Percentiles rank a stretch among this genome's conserved stretches.
These are phyloP conservation scores for Troides aeacus DNA, from an alignment of 2,888 invertebrate genomes.

Conservation along the genomic window DNA sequence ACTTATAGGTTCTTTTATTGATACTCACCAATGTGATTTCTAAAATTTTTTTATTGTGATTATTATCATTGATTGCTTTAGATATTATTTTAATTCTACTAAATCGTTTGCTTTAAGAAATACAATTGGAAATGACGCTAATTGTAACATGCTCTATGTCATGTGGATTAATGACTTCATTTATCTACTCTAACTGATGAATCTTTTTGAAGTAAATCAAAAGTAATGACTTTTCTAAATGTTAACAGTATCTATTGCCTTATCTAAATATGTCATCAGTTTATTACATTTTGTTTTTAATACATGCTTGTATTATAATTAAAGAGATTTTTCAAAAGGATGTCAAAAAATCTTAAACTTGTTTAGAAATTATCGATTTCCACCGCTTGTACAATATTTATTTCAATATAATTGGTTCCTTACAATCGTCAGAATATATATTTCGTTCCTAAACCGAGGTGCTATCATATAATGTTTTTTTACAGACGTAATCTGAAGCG, in stretches of 20 bases:
- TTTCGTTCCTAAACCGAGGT: slow-evolving; percentile 17
- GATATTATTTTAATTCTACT: not conserved
- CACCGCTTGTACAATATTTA: too few relatives aligned
- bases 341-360: too few relatives aligned
- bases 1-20: not conserved
- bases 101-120: not conserved
- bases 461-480: slow-evolving; percentile 9
- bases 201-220: too few relatives aligned
- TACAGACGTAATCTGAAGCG: slow-evolving; percentile 7
- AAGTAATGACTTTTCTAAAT: too few relatives aligned
- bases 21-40: not conserved
- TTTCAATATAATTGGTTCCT: too few relatives aligned
- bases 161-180: not conserved
- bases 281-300: too few relatives aligned
- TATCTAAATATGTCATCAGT: too few relatives aligned
- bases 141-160: not conserved
- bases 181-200: not conserved
- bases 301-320: too few relatives aligned
- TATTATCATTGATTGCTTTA: not conserved
- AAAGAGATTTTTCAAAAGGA: too few relatives aligned
- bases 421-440: too few relatives aligned
- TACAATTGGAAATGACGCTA: not conserved
- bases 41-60: not conserved
- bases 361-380: too few relatives aligned
- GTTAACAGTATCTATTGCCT: too few relatives aligned